Evolutionary conservation across 2,888 invertebrate species (phyloP).

Genomic region (Meghimatium bilineatum): DNA sequence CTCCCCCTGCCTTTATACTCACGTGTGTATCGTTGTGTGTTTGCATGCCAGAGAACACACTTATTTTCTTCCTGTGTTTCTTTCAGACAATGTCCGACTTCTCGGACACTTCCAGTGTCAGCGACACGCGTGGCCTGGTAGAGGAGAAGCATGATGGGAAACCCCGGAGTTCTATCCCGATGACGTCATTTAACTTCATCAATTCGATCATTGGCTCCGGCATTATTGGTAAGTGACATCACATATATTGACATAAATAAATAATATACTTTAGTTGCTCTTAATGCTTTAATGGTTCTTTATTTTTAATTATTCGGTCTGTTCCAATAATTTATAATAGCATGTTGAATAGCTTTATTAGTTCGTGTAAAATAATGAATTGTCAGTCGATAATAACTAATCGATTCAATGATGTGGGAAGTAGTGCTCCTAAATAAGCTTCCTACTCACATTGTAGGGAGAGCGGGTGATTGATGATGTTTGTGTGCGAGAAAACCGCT

Average conservation of each 20-base stretch:
- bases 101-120: conserved; percentile 66
- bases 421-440: no score
- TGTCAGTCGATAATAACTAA: no score
- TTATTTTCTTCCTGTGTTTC: neutral
- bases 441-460: no score
- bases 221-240: conserved; percentile 85
- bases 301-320: no score
- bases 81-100: conserved; percentile 66
- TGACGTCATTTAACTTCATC: conserved; percentile 91
- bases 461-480: no score
- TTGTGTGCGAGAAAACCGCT: no score
- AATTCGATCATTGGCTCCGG: conserved; percentile 92
- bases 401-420: no score
- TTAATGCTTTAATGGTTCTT: no score
- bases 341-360: no score
- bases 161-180: conserved; percentile 83
- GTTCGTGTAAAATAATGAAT: no score
- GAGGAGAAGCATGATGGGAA: conserved; percentile 75
- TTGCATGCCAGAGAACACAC: neutral
- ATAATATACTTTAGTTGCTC: neutral
- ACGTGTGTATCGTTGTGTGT: neutral
- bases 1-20: neutral
- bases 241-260: no score
- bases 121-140: conserved; percentile 69
- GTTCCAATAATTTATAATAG: no score